Percentiles rank a stretch among this genome's conserved stretches.
Conservation (phyloP, 2,113 vertebrate genomes). For the Hyperopisus bebe region DNA sequence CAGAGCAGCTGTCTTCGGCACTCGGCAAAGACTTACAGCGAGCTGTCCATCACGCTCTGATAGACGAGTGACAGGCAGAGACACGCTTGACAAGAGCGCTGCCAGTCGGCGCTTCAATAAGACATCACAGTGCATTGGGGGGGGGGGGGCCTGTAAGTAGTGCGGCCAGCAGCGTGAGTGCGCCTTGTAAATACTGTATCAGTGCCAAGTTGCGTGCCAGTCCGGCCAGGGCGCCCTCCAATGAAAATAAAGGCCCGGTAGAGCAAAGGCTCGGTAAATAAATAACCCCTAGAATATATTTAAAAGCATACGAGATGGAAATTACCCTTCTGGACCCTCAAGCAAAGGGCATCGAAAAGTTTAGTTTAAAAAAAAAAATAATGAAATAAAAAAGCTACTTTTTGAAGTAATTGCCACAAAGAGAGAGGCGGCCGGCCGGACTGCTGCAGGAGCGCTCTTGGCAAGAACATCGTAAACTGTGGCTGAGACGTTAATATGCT, state of each 20-base stretch:
- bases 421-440: constrained; percentile 55
- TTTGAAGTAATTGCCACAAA: constrained; percentile 75
- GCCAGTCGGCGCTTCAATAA: constrained; percentile 29
- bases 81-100: constrained; percentile 27
- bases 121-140: constrained; percentile 32
- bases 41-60: constrained; percentile 29
- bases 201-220: constrained; percentile 16
- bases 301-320: constrained; percentile 61
- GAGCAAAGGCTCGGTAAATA: constrained; percentile 43
- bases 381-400: constrained; percentile 48
- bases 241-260: constrained; percentile 33
- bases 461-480: constrained; percentile 78
- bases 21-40: background rate
- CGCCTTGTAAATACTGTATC: constrained; percentile 15
- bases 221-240: background rate
- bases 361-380: constrained; percentile 33
- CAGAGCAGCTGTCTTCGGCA: background rate
- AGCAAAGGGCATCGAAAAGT: constrained; percentile 55
- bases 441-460: constrained; percentile 77
- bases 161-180: background rate
- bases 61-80: constrained; percentile 12
- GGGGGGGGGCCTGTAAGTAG: constrained; percentile 29
- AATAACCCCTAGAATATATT: constrained; percentile 40
- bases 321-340: constrained; percentile 57
- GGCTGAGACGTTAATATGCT: constrained; percentile 79